Evolutionary conservation across 2,797 vertebrate species (phyloP), one percentile per base, ranked within the genome.

Genomic region (Remorina albescens): DNA sequence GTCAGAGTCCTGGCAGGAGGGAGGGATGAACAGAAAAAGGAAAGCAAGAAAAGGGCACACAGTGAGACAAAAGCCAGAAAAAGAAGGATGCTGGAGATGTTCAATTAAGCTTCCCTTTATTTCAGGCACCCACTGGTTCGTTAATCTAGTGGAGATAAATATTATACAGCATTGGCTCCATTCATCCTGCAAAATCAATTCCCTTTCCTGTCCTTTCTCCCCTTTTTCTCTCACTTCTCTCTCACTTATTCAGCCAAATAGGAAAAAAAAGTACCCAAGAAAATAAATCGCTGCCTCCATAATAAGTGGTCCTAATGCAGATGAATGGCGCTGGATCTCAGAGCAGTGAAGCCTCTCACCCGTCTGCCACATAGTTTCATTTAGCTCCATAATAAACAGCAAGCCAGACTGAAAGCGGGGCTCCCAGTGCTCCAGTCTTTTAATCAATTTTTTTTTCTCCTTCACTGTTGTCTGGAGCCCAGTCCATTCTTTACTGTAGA

Each of bases 231-330:
- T 71, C 80, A 54, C 55, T 76, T 64, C 73, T 81, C 67, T 53
- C 74, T 69, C 74, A 69, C 81, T 66, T 78, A 65, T 80, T 90
- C 74, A 55, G 67, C 62, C 60, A 58, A 34, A 39, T 58, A 73
- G 67, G n/a, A 59, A 81, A 88, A 78, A 13, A 25, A 50, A 50
- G 67, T 65, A 71, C 28, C 82, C 15, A 53, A 39, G 76, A 86
- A 88, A 90, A 93, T 83, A 85, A 90, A 92, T 90, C 42, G 75
- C 89, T 68, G 80, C 88, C 84, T 88, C 82, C 87, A 88, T 87
- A 89, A 91, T 91, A 91, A 90, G 88, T 87, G 88, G 76, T 75
- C 55, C 77, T 93, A 94, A 94, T 92, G 81, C 90, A 90, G 90
- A 94, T 83, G 88, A 91, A 92, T 92, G 87, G 85, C 19, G 75